phyloP scores from a whole-genome alignment of 2,797 vertebrate species.

The Gambusia yucatana region DNA sequence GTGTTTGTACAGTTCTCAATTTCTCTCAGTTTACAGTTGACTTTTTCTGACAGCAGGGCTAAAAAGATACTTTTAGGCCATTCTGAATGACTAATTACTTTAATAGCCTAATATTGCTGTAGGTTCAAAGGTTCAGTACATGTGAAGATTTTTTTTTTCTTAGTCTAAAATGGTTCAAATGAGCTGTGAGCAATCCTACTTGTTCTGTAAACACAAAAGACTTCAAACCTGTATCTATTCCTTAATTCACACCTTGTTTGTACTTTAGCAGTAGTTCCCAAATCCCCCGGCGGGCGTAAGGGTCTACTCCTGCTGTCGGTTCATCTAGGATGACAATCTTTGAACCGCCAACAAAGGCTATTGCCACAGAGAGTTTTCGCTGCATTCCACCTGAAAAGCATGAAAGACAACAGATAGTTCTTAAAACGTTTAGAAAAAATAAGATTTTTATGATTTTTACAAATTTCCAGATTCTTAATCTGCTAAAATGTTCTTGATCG shows the following conservation, averaged over 20 bases:
- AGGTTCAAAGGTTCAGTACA: background rate
- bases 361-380: constrained; percentile 95
- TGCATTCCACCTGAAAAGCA: constrained; percentile 92
- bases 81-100: constrained; percentile 30
- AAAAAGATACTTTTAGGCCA: constrained; percentile 7
- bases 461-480: background rate
- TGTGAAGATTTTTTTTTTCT: constrained; percentile 18
- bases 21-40: constrained; percentile 40
- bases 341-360: constrained; percentile 96
- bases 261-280: constrained; percentile 98
- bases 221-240: constrained; percentile 20
- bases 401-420: background rate
- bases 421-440: background rate
- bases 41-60: constrained; percentile 28
- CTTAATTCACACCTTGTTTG: constrained; percentile 85
- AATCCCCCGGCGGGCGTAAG: constrained; percentile 96
- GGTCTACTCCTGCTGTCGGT: constrained; percentile 97
- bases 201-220: constrained; percentile 25
- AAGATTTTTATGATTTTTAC: background rate
- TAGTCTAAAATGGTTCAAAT: constrained; percentile 36
- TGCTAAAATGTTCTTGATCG: background rate
- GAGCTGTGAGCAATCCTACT: constrained; percentile 16
- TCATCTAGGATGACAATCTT: constrained; percentile 97
- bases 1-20: constrained; percentile 46
- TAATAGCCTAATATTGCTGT: constrained; percentile 12